Conservation (phyloP, 2,888 invertebrate species). For the Heliconius ismenius region DNA sequence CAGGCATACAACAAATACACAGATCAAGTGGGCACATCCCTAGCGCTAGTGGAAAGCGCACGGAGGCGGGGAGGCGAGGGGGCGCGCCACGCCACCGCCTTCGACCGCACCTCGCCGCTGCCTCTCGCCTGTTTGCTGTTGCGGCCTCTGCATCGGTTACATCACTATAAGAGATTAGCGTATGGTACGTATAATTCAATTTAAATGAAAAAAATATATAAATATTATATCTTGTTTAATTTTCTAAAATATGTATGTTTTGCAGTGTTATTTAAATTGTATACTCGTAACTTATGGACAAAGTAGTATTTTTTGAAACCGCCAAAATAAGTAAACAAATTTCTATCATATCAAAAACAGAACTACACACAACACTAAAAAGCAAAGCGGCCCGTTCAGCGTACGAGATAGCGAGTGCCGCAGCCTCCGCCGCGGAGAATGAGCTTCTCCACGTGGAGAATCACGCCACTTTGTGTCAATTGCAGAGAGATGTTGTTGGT, state of each 20-base stretch:
- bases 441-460: constrained; percentile 80
- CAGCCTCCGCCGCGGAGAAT: constrained; percentile 82
- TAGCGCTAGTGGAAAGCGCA: constrained; percentile 91
- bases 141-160: constrained; percentile 92
- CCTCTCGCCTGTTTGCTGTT: constrained; percentile 93
- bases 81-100: constrained; percentile 73
- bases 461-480: constrained; percentile 90
- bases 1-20: constrained; percentile 85
- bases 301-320: neutral
- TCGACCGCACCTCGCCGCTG: constrained; percentile 85
- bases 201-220: too few relatives aligned
- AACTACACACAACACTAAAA: constrained; percentile 79
- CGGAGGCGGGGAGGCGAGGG: constrained; percentile 85
- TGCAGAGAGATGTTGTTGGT: constrained; percentile 90
- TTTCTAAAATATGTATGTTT: too few relatives aligned
- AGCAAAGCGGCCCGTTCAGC: constrained; percentile 82
- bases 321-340: neutral
- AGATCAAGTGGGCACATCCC: constrained; percentile 86
- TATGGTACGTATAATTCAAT: constrained; percentile 38
- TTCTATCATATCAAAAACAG: constrained; percentile 47
- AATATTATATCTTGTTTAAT: too few relatives aligned
- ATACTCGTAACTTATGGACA: neutral
- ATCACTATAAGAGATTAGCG: constrained; percentile 87
- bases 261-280: too few relatives aligned
- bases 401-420: constrained; percentile 90